Percentiles rank a stretch among this genome's conserved stretches.
Evolutionary conservation across 1,140 invertebrate genomes (phyloP).

Genomic region (Ditylenchus dipsaci): DNA sequence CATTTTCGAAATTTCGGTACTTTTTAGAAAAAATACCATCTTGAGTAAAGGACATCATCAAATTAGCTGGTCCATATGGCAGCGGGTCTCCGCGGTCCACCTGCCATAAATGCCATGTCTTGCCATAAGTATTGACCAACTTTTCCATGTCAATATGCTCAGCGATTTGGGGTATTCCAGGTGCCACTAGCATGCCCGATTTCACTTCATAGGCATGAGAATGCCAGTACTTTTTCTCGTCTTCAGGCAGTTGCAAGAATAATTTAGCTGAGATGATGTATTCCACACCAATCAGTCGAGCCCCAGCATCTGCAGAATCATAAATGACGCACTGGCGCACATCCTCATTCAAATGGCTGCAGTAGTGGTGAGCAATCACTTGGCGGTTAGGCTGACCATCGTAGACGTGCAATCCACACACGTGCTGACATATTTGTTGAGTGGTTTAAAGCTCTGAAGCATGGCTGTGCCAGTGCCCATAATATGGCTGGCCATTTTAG

Average conservation of each 20-base stretch:
- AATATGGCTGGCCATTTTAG: neutral
- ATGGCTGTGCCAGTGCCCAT: neutral
- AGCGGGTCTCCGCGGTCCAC: conserved; percentile 3
- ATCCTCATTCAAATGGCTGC: conserved; percentile 3
- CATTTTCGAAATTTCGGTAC: neutral
- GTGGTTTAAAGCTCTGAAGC: conserved; percentile 2
- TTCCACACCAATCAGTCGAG: neutral
- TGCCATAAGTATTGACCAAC: neutral
- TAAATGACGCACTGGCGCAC: conserved; percentile 3
- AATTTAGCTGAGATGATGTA: conserved; percentile 4
- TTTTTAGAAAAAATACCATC: neutral
- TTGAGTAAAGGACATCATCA: conserved; percentile 2
- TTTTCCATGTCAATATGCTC: conserved; percentile 1
- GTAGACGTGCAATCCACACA: neutral
- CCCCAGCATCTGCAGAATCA: neutral
- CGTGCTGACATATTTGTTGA: neutral
- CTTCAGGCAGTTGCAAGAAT: neutral
- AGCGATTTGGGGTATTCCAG: neutral
- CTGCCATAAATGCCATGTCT: neutral
- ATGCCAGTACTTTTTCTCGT: conserved; percentile 3
- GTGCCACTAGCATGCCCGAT: neutral
- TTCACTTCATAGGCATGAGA: conserved; percentile 1
- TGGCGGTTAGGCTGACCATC: neutral
- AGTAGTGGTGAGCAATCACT: conserved; percentile 3
- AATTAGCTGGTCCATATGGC: conserved; percentile 1